These are phyloP conservation scores for Eumerus sabulonum DNA, from an alignment of 2,888 invertebrate species.

Conservation along the genomic window DNA sequence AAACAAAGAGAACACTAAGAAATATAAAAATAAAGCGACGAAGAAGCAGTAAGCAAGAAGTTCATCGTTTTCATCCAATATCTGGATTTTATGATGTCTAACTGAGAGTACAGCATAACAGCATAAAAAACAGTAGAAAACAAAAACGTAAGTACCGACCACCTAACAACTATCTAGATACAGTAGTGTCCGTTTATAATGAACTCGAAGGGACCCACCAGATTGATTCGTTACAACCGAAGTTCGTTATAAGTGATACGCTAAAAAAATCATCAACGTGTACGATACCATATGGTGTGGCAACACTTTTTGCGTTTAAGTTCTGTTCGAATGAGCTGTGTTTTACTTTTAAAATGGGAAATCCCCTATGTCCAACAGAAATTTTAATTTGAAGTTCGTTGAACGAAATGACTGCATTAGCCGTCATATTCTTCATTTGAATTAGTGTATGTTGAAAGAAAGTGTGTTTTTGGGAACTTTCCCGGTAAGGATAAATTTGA, in stretches of 20 bases:
- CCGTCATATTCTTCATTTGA: constrained; percentile 8
- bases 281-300: not conserved
- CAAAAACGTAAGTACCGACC: constrained; percentile 30
- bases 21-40: not conserved
- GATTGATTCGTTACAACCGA: no score
- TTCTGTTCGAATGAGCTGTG: not conserved
- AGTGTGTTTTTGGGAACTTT: constrained; percentile 9
- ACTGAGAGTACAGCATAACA: constrained; percentile 33
- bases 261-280: no score
- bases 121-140: no score
- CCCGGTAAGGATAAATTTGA: not conserved
- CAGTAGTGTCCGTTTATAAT: no score
- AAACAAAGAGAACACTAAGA: not conserved
- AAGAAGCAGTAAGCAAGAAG: constrained; percentile 23
- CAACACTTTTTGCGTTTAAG: constrained; percentile 1
- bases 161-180: no score
- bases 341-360: not conserved
- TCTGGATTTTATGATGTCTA: constrained; percentile 62
- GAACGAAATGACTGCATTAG: constrained; percentile 4
- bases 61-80: constrained; percentile 40
- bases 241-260: no score
- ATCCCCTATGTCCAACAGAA: not conserved
- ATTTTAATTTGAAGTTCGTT: constrained; percentile 4
- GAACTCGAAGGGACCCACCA: no score
- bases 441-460: not conserved